Evolutionary conservation across 2,113 vertebrate species (phyloP), one percentile per base, ranked within the genome.

Genomic region (Tautogolabrus adspersus): DNA sequence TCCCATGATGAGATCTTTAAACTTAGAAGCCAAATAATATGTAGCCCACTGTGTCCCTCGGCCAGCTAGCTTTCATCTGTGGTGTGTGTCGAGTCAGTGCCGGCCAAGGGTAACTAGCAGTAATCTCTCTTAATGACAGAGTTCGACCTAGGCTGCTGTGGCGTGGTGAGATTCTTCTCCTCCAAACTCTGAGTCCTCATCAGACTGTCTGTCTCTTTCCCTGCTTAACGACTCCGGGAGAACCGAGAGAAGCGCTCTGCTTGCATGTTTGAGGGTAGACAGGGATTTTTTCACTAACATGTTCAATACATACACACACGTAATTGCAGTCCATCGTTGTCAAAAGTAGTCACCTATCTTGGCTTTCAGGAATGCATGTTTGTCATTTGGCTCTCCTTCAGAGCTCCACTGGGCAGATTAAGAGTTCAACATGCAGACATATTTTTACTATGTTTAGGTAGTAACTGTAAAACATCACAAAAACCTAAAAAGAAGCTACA

Each of bases 111-210:
- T 81, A 84, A 75, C 77, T 55, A 66, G 44, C 56, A 40, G 71
- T 77, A 59, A 84, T 90, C 68, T 79, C 9, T 81, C 69, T 82
- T 85, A 92, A 92, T 91, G 88, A 90, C 66, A 88, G 88, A 83
- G 81, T 89, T 86, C 78, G 69, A 60, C 52, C 75, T 80, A 83
- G 87, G 68, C 62, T 7, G 65, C 63, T 86, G 82, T 62, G 74
- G 61, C 77, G 86, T 34, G 89, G 85, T 72, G 60, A 84, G 52
- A 69, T 63, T 73, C 72, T 70, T 79, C 55, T 52, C 18, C n/a
- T 16, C 40, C 7, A 73, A 75, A 49, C 74, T 47, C 56, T 0
- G 38, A 73, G 71, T 66, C 69, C 51, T 68, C 71, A 64, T 82
- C 88, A 87, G 86, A 86, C 89, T 87, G 76, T 79, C 81, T 87